Base-by-base conservation (phyloP, 2,797 vertebrate genomes). In the Tadarida brasiliensis region DNA sequence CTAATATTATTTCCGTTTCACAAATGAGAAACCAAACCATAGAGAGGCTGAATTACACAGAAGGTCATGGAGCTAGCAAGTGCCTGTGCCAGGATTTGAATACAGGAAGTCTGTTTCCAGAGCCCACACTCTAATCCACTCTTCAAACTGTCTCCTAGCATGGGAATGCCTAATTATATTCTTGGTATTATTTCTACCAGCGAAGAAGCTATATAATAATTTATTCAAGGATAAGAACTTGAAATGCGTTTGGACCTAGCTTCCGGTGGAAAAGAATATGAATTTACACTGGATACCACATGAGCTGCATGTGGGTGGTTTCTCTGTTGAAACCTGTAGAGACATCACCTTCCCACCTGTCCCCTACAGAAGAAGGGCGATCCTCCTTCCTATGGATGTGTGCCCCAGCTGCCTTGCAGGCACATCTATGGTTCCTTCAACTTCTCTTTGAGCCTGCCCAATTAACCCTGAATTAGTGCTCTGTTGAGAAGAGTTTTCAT, bases 401-500 rank as follows among this genome's bases (percentile, higher is more conserved):
- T 59, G 5, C 15, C 22, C 19, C 24, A 24, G 19, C 47, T 68
- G 76, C 12, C 59, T 61, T 94, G 30, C 19, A 89, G 49, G 49
- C 19, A 49, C 87, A 28, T 24, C 47, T 85, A 3, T 96, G 22
- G 33, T 87, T 89, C 44, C 49, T 80, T 81, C 19, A 44, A 59
- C 57, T 82, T 80, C 19, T 85, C 73, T 59, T 57, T 65, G 44
- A 74, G 47, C 80, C 63, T 87, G 10, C 28, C 47, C 54, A 80
- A 19, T 30, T 71, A 87, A 8, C n/a, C 15, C 59, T 65, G 11
- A 87, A 81, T 90, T 51, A 89, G 44, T 68, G 14, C n/a, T 85
- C 12, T 70, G 3, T 44, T 85, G 35, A 94, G 39, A 96, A 88
- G 26, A 67, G 51, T 92, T 85, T 95, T 90, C 73, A 68, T 26